Evolutionary conservation across 2,888 invertebrate species (phyloP), one percentile per base, ranked within the genome.

Genomic region (Drosophila anomalata): DNA sequence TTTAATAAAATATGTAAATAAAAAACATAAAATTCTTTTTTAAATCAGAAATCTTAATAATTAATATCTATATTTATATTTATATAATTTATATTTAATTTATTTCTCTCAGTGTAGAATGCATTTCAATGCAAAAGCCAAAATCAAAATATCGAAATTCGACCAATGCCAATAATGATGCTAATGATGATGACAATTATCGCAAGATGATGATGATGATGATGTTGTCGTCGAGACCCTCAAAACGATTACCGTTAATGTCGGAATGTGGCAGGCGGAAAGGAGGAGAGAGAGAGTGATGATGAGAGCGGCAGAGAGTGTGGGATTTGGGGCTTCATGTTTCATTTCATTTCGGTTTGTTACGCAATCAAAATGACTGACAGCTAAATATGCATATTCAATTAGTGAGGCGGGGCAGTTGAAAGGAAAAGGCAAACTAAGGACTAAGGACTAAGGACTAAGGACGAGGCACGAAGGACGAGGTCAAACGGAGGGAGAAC

Each of bases 321-420:
- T 29, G 24, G 58, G 42, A 33, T 69, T 58, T 53, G 51, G 41
- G 58, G 57, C 57, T 52, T 52, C 63, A 63, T 63, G 63, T 53
- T 65, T 65, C 65, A 65, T 53, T 65, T 65, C 24, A 53, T 53
- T 65, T 65, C 47, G 41, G 59, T 46, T 54, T 59, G 70, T 44
- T 70, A 69, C 57, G 70, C 53, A 66, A 66, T 54, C 50, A 33
- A 70, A 69, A 69, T 69, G 70, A 54, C 69, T 69, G 70, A 70
- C 69, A 70, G 61, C 70, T 47, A 71, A 70, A 70, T 70, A 70
- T 70, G 70, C 71, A 70, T 70, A 70, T 70, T 70, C 71, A 70
- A 70, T 70, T 70, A 70, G 71, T 53, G 70, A 20, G 67, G 36
- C 14, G 14, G 51, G 36, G 56, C 24, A 56, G 56, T 51, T 67